Percentiles rank a stretch among this genome's conserved stretches.
These are phyloP conservation scores for Schizopygopsis pylzovi DNA, from an alignment of 2,797 vertebrate genomes.

Conservation along the genomic window DNA sequence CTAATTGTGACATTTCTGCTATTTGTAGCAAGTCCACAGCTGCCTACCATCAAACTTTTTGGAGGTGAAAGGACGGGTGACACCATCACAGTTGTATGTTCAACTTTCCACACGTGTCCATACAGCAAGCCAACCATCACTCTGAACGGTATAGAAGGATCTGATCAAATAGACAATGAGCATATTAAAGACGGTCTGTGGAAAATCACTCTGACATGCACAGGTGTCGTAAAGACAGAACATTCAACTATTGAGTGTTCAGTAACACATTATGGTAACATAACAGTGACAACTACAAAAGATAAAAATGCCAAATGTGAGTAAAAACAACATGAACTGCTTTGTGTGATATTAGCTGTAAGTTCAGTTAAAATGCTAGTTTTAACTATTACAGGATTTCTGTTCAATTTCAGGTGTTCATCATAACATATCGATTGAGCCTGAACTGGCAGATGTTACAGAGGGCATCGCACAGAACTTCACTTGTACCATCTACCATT, in stretches of 20 bases:
- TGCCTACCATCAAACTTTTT: constrained; percentile 13
- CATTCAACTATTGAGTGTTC: not conserved
- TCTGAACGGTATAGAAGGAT: constrained; percentile 36
- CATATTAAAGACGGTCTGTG: not conserved
- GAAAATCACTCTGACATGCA: constrained; percentile 34
- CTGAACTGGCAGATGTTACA: constrained; percentile 40
- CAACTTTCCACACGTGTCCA: constrained; percentile 42
- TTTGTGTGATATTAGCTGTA: not conserved
- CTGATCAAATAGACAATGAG: not conserved
- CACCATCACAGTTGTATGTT: constrained; percentile 3
- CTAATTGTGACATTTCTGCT: too few species aligned
- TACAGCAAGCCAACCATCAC: not conserved
- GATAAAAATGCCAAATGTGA: not conserved
- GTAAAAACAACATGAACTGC: not conserved
- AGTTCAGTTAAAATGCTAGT: not conserved
- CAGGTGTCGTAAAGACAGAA: constrained; percentile 28
- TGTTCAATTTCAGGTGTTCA: constrained; percentile 61
- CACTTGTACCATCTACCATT: constrained; percentile 66
- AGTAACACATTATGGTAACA: constrained; percentile 27
- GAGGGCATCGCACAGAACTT: constrained; percentile 66
- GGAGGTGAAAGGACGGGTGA: not conserved
- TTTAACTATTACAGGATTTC: not conserved
- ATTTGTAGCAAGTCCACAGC: too few species aligned
- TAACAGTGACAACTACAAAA: not conserved
- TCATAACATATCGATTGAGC: constrained; percentile 62